A percentile compares a stretch with the other conserved stretches of the same genome.
Evolutionary conservation across 2,113 vertebrate species (phyloP).

Genomic region (Dicentrarchus labrax): DNA sequence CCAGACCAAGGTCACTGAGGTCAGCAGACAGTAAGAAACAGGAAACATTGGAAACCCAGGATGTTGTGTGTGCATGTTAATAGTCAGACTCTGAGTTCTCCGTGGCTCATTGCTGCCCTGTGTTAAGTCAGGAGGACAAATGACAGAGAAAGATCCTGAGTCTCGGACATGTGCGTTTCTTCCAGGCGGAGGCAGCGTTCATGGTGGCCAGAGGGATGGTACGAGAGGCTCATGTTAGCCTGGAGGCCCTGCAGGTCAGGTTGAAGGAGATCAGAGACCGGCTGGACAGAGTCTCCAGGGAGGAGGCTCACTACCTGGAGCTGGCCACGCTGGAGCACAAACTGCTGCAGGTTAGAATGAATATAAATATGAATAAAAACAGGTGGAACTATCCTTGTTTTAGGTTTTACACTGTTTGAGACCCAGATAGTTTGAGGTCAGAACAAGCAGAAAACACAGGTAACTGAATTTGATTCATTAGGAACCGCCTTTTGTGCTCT

Average conservation of each 20-base stretch:
- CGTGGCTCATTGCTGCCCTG: too few species aligned
- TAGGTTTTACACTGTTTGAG: not conserved
- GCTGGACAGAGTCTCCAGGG: constrained; percentile 94
- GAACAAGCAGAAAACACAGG: not conserved
- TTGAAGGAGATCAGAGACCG: constrained; percentile 94
- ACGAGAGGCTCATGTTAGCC: constrained; percentile 87
- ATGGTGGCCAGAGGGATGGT: constrained; percentile 96
- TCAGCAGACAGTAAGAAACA: constrained; percentile 70
- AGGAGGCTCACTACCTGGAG: constrained; percentile 94
- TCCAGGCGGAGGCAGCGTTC: constrained; percentile 93
- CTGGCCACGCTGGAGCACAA: constrained; percentile 95
- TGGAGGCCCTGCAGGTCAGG: constrained; percentile 89
- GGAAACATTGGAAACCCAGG: not conserved
- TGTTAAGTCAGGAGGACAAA: too few species aligned
- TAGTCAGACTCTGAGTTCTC: not conserved
- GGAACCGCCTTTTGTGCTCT: not conserved
- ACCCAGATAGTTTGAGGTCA: not conserved
- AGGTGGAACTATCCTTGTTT: not conserved
- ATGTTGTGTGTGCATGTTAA: not conserved
- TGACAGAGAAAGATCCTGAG: not conserved
- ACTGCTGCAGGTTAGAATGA: constrained; percentile 89
- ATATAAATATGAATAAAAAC: not conserved
- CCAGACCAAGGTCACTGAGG: constrained; percentile 94
- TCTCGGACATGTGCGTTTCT: not conserved
- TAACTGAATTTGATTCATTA: not conserved